These are phyloP conservation scores for Diplosoma virens DNA, from an alignment of 23 tunicate genomes.

Conservation along the genomic window DNA sequence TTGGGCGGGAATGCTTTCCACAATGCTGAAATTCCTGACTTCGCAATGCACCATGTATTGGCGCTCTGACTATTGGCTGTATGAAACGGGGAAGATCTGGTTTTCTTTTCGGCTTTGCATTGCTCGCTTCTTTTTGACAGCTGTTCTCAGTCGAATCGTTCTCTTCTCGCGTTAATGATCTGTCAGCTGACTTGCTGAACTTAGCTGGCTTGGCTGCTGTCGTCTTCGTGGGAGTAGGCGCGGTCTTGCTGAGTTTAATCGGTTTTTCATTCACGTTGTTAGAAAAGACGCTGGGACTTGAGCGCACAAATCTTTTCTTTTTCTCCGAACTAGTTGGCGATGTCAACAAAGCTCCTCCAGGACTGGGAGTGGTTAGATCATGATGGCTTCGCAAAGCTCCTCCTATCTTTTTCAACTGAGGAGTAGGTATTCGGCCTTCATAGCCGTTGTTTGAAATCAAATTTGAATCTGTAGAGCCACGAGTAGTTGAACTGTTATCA, in stretches of 20 bases:
- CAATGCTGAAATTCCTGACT: conserved; percentile 85
- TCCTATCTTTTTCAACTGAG: conserved; percentile 66
- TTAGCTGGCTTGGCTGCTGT: background rate
- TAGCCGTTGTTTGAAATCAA: background rate
- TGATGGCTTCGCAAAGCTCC: conserved; percentile 85
- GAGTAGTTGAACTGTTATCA: background rate
- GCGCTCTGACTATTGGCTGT: conserved; percentile 42
- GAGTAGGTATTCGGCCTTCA: conserved; percentile 88
- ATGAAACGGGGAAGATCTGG: conserved; percentile 39
- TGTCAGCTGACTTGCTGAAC: background rate
- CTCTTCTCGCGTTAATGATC: background rate
- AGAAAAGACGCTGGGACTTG: background rate
- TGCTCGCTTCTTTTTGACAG: background rate
- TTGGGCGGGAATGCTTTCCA: conserved; percentile 45
- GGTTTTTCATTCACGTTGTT: background rate
- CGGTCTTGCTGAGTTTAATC: conserved; percentile 3
- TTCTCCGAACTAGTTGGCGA: conserved; percentile 37
- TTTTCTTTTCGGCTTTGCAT: background rate
- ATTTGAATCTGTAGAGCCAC: background rate
- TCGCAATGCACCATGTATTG: conserved; percentile 73
- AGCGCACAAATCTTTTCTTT: background rate
- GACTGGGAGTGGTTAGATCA: conserved; percentile 80
- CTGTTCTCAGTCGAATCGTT: background rate
- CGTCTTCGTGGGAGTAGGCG: background rate
- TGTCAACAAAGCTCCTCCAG: conserved; percentile 58